phyloP scores from a whole-genome alignment of 1,140 invertebrate species.

The Saccostrea echinata region DNA sequence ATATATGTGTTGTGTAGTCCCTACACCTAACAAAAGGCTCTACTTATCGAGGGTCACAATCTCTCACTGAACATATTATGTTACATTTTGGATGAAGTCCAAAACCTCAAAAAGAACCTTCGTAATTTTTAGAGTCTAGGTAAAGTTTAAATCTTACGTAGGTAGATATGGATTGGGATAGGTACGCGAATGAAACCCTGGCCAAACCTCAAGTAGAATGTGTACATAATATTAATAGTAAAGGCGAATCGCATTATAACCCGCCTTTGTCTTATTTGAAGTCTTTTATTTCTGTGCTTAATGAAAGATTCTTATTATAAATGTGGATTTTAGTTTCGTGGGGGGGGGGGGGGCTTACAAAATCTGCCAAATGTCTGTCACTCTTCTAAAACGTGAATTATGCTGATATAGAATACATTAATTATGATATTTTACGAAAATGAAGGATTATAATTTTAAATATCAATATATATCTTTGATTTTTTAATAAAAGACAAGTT shows the following conservation, averaged over 20 bases:
- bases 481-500: too few species aligned
- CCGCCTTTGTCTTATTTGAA: not conserved
- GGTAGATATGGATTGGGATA: not conserved
- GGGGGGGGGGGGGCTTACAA: too few species aligned
- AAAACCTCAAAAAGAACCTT: not conserved
- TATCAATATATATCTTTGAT: too few species aligned
- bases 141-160: not conserved
- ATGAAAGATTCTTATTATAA: not conserved
- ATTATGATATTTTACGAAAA: too few species aligned
- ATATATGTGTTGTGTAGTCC: not conserved
- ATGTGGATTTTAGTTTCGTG: too few species aligned
- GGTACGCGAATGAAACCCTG: not conserved
- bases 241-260: not conserved
- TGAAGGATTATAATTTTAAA: too few species aligned
- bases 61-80: not conserved
- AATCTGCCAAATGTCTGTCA: too few species aligned
- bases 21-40: not conserved
- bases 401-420: too few species aligned
- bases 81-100: not conserved
- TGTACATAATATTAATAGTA: not conserved
- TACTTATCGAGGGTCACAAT: not conserved
- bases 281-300: not conserved
- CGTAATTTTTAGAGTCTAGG: not conserved
- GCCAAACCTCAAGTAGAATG: not conserved
- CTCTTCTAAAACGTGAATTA: too few species aligned